These are phyloP conservation scores for Cirrhinus molitorella DNA, from an alignment of 2,797 vertebrate genomes.

Conservation along the genomic window DNA sequence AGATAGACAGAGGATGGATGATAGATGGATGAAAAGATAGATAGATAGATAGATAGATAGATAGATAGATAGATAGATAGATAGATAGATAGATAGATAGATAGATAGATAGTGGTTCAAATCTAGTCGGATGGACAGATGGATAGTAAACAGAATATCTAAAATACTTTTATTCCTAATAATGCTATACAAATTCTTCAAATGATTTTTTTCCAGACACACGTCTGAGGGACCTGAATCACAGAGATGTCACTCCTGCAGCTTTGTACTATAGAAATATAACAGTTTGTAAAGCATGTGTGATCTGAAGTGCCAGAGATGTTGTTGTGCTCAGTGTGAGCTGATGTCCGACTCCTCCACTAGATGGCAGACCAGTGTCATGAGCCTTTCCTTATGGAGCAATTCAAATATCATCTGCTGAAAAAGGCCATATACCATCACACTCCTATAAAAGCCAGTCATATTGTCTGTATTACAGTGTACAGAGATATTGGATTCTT, in stretches of 20 bases:
- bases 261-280: background rate
- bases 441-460: slow-evolving; percentile 20
- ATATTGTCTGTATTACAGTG: slow-evolving; percentile 33
- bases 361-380: slow-evolving; percentile 64
- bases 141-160: background rate
- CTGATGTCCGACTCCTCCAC: slow-evolving; percentile 49
- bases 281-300: background rate
- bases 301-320: slow-evolving; percentile 32
- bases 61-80: too few species aligned
- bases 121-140: background rate
- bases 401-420: slow-evolving; percentile 45
- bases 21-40: too few species aligned
- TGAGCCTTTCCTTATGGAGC: slow-evolving; percentile 32
- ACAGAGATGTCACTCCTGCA: background rate
- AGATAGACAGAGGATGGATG: too few species aligned
- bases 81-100: background rate
- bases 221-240: background rate
- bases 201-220: background rate
- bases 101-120: too few species aligned
- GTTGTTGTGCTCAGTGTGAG: slow-evolving; percentile 27
- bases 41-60: background rate
- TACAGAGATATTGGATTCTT: slow-evolving; percentile 39
- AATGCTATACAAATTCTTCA: background rate
- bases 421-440: slow-evolving; percentile 46
- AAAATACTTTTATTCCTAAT: background rate